Percentiles rank a stretch among this genome's conserved stretches.
Conservation (phyloP, 2,797 vertebrate genomes). For the Uromys caudimaculatus region DNA sequence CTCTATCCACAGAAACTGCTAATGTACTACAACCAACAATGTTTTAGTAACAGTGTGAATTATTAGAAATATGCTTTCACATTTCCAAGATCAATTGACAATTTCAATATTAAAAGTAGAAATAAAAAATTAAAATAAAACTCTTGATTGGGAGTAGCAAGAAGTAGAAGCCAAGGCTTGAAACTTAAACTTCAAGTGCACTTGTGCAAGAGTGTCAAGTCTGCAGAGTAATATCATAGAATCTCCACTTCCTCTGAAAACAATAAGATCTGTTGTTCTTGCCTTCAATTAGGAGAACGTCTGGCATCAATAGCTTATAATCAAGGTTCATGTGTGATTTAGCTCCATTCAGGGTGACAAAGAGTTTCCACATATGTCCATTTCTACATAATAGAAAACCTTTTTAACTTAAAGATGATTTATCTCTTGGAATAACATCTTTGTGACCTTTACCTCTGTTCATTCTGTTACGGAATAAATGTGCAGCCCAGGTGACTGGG, state of each 20-base stretch:
- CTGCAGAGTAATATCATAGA: not conserved
- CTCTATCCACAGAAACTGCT: not conserved
- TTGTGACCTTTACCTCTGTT: not conserved
- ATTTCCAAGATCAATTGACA: not conserved
- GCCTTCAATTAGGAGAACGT: not conserved
- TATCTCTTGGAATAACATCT: not conserved
- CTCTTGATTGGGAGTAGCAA: not conserved
- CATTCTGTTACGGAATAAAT: not conserved
- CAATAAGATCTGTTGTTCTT: not conserved
- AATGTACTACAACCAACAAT: not conserved
- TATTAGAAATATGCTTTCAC: not conserved
- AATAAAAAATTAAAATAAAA: not conserved
- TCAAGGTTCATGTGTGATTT: not conserved
- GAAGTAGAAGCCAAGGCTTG: not conserved
- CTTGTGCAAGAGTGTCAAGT: not conserved
- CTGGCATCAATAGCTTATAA: not conserved
- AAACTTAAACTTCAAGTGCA: not conserved
- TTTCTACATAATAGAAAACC: not conserved
- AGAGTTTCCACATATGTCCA: not conserved
- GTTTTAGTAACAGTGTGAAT: not conserved
- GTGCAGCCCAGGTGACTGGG: not conserved
- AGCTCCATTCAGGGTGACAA: not conserved
- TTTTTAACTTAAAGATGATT: not conserved
- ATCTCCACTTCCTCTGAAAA: not conserved
- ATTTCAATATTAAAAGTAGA: not conserved